Evolutionary conservation across 1,140 invertebrate genomes (phyloP), one percentile per base, ranked within the genome.

Genomic region (Leptopilina clavipes): DNA sequence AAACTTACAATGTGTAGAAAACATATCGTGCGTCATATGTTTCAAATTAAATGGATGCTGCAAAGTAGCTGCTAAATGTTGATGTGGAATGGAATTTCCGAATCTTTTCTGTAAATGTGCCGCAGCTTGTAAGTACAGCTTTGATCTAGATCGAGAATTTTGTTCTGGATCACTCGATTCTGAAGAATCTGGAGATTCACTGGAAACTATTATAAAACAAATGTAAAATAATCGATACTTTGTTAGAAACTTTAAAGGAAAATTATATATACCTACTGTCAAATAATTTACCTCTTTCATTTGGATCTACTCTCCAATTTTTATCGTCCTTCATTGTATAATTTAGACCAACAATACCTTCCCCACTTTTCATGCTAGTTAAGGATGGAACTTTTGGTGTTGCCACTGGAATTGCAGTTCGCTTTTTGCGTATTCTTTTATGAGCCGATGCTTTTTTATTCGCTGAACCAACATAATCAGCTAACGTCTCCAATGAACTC

Each of bases 341-440:
- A 83, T 89, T 90, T 5, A 90, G 44, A 7, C 84, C 84, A n/a
- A 87, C 78, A 22, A 87, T 87, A 44, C 88, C 86, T 45, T 89
- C 88, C 0, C 85, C 87, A 48, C 84, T 86, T 77, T 87, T 88
- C 83, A 88, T 89, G 79, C 80, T 88, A 56, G 87, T 87, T 80
- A 89, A 85, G 77, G 82, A 84, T 18, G 96, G 96, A 18, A 97
- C 95, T 79, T 95, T 92, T 8, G 96, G 96, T 72, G 96, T 95
- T 77, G 96, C 95, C 3, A 97, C 96, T 5, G 96, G 95, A 84
- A 96, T 95, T 10, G 94, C 93, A 12, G 93, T 93, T 73, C 94
- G 92, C 90, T 95, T 95, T 87, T 95, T 95, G 71, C 95, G 92
- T 76, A 93, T 93, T 82, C 95, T 93, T 86, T 96, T 96, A 86